phyloP scores from a whole-genome alignment of 2,113 vertebrate species.

The Hiodon tergisus region DNA sequence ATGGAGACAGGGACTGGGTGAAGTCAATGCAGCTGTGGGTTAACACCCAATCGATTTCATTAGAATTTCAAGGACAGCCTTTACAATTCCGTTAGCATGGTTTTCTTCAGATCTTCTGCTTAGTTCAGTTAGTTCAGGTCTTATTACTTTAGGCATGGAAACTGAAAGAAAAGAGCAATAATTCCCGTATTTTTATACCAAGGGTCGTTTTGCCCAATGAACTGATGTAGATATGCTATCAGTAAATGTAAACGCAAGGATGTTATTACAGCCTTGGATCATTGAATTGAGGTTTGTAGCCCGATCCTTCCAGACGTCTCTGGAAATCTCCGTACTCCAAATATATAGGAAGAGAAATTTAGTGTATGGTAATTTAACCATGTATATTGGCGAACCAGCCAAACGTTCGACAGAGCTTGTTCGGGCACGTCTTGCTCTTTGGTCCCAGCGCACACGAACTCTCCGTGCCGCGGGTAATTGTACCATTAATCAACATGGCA shows the following conservation, averaged over 20 bases:
- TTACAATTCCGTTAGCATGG: neutral
- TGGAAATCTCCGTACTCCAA: neutral
- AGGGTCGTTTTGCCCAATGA: too few species aligned
- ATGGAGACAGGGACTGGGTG: constrained; percentile 23
- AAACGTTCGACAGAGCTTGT: constrained; percentile 6
- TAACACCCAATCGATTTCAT: constrained; percentile 46
- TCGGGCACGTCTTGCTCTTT: neutral
- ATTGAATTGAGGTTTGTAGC: neutral
- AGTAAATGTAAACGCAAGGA: neutral
- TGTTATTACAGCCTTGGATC: neutral
- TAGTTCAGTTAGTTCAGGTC: too few species aligned
- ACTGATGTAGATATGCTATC: too few species aligned
- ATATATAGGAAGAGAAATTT: neutral
- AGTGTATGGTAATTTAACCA: neutral
- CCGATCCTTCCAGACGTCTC: neutral
- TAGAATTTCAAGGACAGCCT: neutral
- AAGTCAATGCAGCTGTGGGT: constrained; percentile 58
- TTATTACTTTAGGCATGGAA: too few species aligned
- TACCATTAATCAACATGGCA: constrained; percentile 50
- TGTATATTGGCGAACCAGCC: too few species aligned
- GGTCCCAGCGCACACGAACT: neutral
- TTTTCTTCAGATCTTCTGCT: neutral
- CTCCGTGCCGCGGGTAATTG: constrained; percentile 36
- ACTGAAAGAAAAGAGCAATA: too few species aligned
- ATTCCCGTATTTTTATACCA: too few species aligned